Conservation (phyloP, 2,113 vertebrate species). For the cattle (Bos taurus) region ARS-UCD2.0 NC_037355.1:44272001-44272500, state of each 20-base stretch:
- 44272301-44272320: neutral
- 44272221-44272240: neutral
- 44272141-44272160: neutral
- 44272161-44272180: neutral
- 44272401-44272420: neutral
- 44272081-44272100: neutral
- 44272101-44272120: neutral
- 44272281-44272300: neutral
- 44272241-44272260: neutral
- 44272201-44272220: neutral
- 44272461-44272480: neutral
- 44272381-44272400: neutral
- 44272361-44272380: too few relatives aligned
- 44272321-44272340: neutral
- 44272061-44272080: neutral
- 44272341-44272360: neutral
- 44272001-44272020: neutral
- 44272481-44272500: neutral
- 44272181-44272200: neutral
- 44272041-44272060: conserved; percentile 10
- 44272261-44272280: neutral
- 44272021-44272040: conserved; percentile 13
- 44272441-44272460: neutral
- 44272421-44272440: neutral
- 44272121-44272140: neutral